These are phyloP conservation scores for Sinohyriopsis cumingii DNA, from an alignment of 2,888 invertebrate genomes.

Conservation along the genomic window DNA sequence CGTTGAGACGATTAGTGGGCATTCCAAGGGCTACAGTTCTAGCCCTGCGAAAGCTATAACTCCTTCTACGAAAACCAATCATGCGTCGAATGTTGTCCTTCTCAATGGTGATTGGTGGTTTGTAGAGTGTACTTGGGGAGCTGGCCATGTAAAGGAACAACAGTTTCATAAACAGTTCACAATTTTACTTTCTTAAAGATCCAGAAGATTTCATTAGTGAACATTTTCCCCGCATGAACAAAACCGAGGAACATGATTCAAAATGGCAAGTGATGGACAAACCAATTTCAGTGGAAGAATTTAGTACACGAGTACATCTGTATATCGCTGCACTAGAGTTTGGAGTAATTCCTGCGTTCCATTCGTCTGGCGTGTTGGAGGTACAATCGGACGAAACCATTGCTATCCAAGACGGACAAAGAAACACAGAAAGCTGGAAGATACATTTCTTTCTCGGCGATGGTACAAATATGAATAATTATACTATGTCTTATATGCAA, in stretches of 20 bases:
- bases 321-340: no score
- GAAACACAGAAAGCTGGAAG: no score
- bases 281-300: conserved; percentile 3
- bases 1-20: conserved; percentile 8
- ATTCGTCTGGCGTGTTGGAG: no score
- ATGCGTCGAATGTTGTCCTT: conserved; percentile 16
- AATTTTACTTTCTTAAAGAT: conserved; percentile 15
- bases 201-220: conserved; percentile 9
- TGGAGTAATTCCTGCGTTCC: no score
- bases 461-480: no score
- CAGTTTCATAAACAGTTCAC: conserved; percentile 6
- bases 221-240: conserved; percentile 4
- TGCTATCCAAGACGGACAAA: no score
- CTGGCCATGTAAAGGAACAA: conserved; percentile 1
- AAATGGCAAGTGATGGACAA: conserved; percentile 5
- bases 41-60: conserved; percentile 3
- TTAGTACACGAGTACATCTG: neutral
- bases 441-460: no score
- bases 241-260: neutral
- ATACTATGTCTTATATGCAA: no score
- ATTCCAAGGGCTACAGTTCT: conserved; percentile 10
- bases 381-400: no score
- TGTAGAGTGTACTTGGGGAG: conserved; percentile 23
- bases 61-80: neutral
- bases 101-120: conserved; percentile 9